A percentile compares a stretch with the other conserved stretches of the same genome.
phyloP scores from a whole-genome alignment of 2,113 vertebrate genomes.

The Chlorocebus sabaeus region DNA sequence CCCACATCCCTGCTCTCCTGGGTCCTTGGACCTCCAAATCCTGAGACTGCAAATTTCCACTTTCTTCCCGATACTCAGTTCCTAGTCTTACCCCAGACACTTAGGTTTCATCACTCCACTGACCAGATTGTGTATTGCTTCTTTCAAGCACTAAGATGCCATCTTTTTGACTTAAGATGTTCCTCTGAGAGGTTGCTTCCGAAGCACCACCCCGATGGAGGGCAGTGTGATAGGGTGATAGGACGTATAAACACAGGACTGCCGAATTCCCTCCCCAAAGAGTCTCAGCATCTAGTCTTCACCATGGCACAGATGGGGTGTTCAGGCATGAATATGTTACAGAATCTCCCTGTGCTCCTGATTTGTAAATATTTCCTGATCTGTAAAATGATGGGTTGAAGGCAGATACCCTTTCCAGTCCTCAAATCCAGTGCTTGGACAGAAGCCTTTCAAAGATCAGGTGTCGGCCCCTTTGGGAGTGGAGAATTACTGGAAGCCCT shows the following conservation, averaged over 20 bases:
- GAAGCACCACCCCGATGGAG: not conserved
- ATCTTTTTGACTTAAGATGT: not conserved
- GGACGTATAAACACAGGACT: not conserved
- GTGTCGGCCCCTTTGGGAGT: not conserved
- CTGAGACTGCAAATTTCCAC: not conserved
- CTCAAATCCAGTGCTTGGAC: not conserved
- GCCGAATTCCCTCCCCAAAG: not conserved
- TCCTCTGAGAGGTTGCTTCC: not conserved
- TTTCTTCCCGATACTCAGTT: not conserved
- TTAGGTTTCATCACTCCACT: not conserved
- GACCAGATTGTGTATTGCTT: not conserved
- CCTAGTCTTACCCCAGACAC: not conserved
- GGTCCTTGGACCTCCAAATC: not conserved
- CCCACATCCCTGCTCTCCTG: not conserved
- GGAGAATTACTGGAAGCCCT: not conserved
- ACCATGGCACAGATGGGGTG: not conserved
- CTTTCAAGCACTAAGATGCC: not conserved
- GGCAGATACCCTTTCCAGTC: not conserved
- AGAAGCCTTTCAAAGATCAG: slow-evolving; percentile 6
- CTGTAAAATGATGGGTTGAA: not conserved
- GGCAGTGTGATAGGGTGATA: not conserved
- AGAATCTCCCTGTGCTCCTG: not conserved
- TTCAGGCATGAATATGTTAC: not conserved
- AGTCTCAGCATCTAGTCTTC: not conserved
- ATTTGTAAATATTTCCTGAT: not conserved